phyloP scores from a whole-genome alignment of 2,888 invertebrate species.

The Aplocera efformata region DNA sequence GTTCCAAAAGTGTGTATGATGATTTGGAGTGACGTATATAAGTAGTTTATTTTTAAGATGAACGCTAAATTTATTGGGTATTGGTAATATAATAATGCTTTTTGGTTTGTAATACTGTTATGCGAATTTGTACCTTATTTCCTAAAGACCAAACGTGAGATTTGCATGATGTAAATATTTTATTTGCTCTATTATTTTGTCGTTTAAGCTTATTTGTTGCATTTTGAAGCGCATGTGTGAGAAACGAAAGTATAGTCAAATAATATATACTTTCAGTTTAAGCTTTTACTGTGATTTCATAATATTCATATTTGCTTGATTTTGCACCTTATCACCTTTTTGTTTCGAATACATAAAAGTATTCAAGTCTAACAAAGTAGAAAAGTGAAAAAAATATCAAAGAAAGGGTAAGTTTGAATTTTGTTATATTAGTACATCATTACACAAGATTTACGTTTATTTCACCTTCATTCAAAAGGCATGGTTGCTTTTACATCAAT shows the following conservation, averaged over 20 bases:
- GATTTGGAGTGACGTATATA: constrained; percentile 63
- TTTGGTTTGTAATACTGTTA: constrained; percentile 38
- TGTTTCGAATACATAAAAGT: constrained; percentile 10
- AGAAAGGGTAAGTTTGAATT: constrained; percentile 22
- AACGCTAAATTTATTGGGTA: constrained; percentile 80
- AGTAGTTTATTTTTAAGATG: constrained; percentile 59
- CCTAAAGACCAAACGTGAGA: constrained; percentile 80
- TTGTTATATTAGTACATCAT: constrained; percentile 11
- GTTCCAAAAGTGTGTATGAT: constrained; percentile 28
- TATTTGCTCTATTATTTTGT: constrained; percentile 60
- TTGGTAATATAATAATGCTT: constrained; percentile 53
- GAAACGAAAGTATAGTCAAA: constrained; percentile 54
- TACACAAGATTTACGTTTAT: constrained; percentile 30
- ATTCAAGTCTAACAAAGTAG: constrained; percentile 8
- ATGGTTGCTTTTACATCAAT: constrained; percentile 38
- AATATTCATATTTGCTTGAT: constrained; percentile 73
- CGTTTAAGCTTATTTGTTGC: constrained; percentile 62
- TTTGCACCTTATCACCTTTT: constrained; percentile 58
- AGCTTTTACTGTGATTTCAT: constrained; percentile 78
- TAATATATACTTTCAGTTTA: constrained; percentile 47
- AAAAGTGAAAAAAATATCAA: constrained; percentile 6
- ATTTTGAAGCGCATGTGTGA: constrained; percentile 76
- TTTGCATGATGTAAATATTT: constrained; percentile 65
- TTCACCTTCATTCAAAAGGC: constrained; percentile 33
- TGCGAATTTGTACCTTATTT: constrained; percentile 56